These are phyloP conservation scores for Ophion obscuratus DNA, from an alignment of 2,888 invertebrate genomes.

Conservation along the genomic window DNA sequence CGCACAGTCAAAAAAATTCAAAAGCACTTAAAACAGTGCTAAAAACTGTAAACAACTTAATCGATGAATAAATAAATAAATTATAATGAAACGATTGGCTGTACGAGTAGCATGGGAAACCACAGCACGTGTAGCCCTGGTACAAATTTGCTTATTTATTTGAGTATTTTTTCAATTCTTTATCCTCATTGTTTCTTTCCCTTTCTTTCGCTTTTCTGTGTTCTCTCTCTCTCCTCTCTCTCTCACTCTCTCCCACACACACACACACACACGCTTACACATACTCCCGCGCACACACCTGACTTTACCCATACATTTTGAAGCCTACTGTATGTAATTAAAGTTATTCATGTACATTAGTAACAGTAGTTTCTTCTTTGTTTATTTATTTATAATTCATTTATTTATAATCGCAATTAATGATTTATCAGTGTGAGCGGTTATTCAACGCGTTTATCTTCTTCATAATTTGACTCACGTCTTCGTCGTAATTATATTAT, in stretches of 20 bases:
- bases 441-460: conserved; percentile 65
- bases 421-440: conserved; percentile 71
- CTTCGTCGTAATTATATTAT: conserved; percentile 71
- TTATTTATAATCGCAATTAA: conserved; percentile 72
- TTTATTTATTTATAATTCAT: conserved; percentile 40
- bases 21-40: conserved; percentile 90
- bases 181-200: conserved; percentile 31
- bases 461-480: conserved; percentile 53
- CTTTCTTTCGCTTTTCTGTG: conserved; percentile 12
- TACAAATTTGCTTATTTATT: conserved; percentile 62
- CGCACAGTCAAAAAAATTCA: conserved; percentile 87
- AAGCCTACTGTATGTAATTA: conserved; percentile 71
- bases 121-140: conserved; percentile 70
- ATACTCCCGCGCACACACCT: background rate
- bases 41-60: conserved; percentile 85
- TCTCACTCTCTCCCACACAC: background rate
- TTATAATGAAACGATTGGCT: conserved; percentile 77
- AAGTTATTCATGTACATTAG: conserved; percentile 71
- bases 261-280: background rate
- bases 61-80: conserved; percentile 75
- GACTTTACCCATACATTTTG: conserved; percentile 60
- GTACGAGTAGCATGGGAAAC: conserved; percentile 73
- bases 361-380: conserved; percentile 68
- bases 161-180: conserved; percentile 48
- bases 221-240: background rate